Evolutionary conservation across 64 coral and sea anemone genomes (phyloP).

Genomic region (Montipora efflorescens): DNA sequence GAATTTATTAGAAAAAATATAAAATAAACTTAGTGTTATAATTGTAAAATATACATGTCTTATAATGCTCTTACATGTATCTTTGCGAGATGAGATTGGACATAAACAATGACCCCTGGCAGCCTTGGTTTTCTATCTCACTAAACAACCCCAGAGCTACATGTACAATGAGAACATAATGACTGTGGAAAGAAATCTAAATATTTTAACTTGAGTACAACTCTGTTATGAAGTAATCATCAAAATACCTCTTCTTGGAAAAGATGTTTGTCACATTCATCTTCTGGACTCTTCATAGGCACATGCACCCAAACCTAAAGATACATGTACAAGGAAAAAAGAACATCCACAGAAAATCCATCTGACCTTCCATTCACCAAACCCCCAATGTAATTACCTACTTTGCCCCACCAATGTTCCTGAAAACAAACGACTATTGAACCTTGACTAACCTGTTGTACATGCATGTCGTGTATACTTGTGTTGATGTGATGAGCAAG

Average conservation of each 20-base stretch:
- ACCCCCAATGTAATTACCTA: too few species aligned
- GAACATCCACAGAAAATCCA: background rate
- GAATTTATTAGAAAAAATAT: too few species aligned
- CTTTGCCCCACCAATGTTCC: too few species aligned
- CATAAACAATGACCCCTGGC: too few species aligned
- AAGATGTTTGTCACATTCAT: conserved; percentile 71
- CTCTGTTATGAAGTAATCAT: background rate
- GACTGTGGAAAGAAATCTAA: background rate
- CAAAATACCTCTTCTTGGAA: conserved; percentile 82
- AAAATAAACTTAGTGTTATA: too few species aligned
- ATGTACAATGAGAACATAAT: too few species aligned
- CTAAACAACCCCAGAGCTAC: too few species aligned
- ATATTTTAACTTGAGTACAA: background rate
- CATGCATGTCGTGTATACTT: conserved; percentile 80
- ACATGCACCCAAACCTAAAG: conserved; percentile 88
- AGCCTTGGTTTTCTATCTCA: too few species aligned
- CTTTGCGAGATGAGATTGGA: too few species aligned
- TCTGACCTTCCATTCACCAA: too few species aligned
- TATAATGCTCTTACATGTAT: too few species aligned
- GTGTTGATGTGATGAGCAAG: conserved; percentile 85
- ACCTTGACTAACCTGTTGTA: conserved; percentile 82
- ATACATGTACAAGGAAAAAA: background rate
- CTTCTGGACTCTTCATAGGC: conserved; percentile 81
- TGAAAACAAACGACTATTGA: background rate
- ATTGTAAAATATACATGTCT: too few species aligned